Percentiles rank a stretch among this genome's conserved stretches.
These are phyloP conservation scores for Lasioglossum leucozonium DNA, from an alignment of 2,888 invertebrate species.

Conservation along the genomic window DNA sequence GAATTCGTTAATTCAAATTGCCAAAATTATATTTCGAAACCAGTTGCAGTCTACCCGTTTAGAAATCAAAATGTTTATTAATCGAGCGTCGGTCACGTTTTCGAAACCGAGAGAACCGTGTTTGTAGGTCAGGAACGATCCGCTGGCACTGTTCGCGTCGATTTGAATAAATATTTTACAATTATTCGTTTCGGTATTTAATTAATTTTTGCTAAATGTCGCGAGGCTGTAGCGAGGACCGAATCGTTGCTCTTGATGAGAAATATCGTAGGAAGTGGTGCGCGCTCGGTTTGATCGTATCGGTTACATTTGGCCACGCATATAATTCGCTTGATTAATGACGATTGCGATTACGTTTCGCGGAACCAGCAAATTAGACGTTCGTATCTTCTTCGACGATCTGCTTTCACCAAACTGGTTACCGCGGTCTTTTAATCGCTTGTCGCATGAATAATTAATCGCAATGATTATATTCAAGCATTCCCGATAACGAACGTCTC, in stretches of 20 bases:
- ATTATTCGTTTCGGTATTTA: neutral
- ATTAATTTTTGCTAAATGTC: neutral
- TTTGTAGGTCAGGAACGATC: neutral
- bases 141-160: neutral
- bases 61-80: neutral
- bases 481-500: neutral
- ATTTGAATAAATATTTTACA: neutral
- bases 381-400: neutral
- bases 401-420: slow-evolving; percentile 39
- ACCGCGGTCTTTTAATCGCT: neutral
- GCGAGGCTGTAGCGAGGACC: too few relatives aligned
- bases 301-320: neutral
- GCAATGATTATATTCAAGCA: neutral
- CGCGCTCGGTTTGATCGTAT: neutral
- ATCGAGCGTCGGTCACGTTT: neutral
- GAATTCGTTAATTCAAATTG: neutral
- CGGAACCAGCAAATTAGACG: slow-evolving; percentile 6
- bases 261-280: neutral
- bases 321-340: neutral
- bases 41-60: neutral
- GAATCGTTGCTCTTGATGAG: neutral
- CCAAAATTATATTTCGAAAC: neutral
- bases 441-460: slow-evolving; percentile 33
- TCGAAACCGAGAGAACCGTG: neutral
- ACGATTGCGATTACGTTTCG: neutral